Evolutionary conservation across 2,113 vertebrate genomes (phyloP).

Genomic region (Xerus inauris): DNA sequence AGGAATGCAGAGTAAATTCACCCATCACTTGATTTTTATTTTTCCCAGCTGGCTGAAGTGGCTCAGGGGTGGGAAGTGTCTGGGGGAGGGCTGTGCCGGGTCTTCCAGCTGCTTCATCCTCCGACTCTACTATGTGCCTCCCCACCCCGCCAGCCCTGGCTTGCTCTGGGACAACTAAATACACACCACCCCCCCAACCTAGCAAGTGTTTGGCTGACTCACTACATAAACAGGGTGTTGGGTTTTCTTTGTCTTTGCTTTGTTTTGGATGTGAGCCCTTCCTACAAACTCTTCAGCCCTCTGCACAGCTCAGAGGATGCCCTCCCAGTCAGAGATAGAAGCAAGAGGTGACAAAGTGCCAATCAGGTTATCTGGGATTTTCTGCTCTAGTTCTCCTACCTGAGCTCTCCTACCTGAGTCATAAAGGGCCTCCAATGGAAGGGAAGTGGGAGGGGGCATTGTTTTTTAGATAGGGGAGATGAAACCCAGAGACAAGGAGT

Average conservation of each 20-base stretch:
- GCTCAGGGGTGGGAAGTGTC: background rate
- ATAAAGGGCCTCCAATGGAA: background rate
- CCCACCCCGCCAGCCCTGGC: slow-evolving; percentile 62
- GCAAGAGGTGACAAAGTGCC: background rate
- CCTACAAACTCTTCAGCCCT: background rate
- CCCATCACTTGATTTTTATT: slow-evolving; percentile 79
- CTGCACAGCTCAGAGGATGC: slow-evolving; percentile 15
- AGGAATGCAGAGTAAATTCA: slow-evolving; percentile 78
- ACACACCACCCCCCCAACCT: slow-evolving; percentile 35
- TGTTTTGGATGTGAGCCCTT: slow-evolving; percentile 70
- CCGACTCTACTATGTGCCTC: background rate
- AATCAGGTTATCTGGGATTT: background rate
- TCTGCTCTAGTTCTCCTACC: background rate
- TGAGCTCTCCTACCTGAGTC: background rate
- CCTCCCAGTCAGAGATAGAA: slow-evolving; percentile 12
- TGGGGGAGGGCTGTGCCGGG: slow-evolving; percentile 13
- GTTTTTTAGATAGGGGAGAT: slow-evolving; percentile 11
- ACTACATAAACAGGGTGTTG: slow-evolving; percentile 78
- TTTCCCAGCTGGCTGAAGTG: slow-evolving; percentile 75
- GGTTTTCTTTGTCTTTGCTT: slow-evolving; percentile 81
- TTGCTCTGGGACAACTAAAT: slow-evolving; percentile 61
- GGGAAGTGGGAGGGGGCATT: background rate
- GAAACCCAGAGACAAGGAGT: background rate
- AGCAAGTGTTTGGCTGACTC: slow-evolving; percentile 82
- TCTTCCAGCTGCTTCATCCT: slow-evolving; percentile 42